These are phyloP conservation scores for Gadus chalcogrammus DNA, from an alignment of 2,113 vertebrate species.

Conservation along the genomic window DNA sequence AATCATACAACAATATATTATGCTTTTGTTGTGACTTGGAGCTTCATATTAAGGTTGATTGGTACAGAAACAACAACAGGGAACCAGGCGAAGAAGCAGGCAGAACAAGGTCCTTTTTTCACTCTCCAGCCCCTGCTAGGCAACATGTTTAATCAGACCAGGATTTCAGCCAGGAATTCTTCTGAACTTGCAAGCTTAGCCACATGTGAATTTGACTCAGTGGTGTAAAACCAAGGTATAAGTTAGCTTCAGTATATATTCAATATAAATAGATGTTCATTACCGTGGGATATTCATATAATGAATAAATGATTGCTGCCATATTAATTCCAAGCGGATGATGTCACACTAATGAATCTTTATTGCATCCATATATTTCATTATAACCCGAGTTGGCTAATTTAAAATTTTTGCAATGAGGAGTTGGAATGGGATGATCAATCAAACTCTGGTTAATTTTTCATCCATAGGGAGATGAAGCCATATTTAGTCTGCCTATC, in stretches of 20 bases:
- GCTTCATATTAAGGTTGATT: too few species aligned
- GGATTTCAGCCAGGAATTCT: too few species aligned
- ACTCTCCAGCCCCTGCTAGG: too few species aligned
- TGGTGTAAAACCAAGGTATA: constrained; percentile 26
- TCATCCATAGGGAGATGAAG: neutral
- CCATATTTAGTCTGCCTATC: neutral
- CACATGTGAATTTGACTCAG: constrained; percentile 32
- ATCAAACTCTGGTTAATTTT: neutral
- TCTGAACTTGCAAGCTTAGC: constrained; percentile 13
- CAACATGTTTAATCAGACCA: too few species aligned
- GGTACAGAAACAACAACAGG: too few species aligned
- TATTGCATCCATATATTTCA: constrained; percentile 9
- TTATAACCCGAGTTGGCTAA: neutral
- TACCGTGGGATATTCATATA: constrained; percentile 35
- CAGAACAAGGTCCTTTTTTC: too few species aligned
- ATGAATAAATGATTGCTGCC: constrained; percentile 40
- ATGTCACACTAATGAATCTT: constrained; percentile 30
- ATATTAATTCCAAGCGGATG: constrained; percentile 26
- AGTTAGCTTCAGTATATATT: constrained; percentile 15
- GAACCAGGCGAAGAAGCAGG: too few species aligned
- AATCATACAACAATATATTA: too few species aligned
- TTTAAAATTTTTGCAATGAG: neutral
- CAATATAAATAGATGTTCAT: constrained; percentile 36
- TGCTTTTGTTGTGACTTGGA: too few species aligned
- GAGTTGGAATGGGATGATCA: neutral